These are phyloP conservation scores for Rapana venosa DNA, from an alignment of 2,888 invertebrate genomes.

Conservation along the genomic window DNA sequence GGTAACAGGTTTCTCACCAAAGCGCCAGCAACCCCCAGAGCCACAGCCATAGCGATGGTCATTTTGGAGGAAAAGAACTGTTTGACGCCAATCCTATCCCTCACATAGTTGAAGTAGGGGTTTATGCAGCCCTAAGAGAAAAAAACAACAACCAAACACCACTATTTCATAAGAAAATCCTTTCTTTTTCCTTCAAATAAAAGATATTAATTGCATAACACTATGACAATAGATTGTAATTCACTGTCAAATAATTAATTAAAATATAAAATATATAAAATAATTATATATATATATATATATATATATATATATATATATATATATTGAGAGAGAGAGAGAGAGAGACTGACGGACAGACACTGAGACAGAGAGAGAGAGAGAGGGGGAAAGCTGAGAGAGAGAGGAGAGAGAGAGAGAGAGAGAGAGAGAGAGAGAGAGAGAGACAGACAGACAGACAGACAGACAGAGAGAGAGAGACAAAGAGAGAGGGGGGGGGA, in stretches of 20 bases:
- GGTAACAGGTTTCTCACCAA: conserved; percentile 4
- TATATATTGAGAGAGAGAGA: background rate
- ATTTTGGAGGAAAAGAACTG: conserved; percentile 35
- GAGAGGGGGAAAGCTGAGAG: background rate
- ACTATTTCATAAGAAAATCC: background rate
- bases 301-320: background rate
- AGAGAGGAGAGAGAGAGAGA: no score
- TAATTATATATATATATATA: background rate
- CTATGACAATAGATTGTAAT: no score
- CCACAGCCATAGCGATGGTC: conserved; percentile 29
- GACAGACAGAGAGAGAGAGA: conserved; percentile 4
- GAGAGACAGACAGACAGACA: background rate
- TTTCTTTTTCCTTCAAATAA: no score
- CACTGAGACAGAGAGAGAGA: background rate
- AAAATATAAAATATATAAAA: no score
- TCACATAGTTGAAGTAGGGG: conserved; percentile 26
- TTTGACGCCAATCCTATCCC: background rate
- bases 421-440: background rate
- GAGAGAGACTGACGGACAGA: no score
- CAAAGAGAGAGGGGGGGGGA: no score
- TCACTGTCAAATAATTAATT: no score
- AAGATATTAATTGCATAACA: no score
- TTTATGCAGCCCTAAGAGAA: background rate
- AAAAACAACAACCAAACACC: background rate
- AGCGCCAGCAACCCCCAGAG: conserved; percentile 35